Conservation (phyloP, 2,113 vertebrate genomes). For the Dicerorhinus sumatrensis region DNA sequence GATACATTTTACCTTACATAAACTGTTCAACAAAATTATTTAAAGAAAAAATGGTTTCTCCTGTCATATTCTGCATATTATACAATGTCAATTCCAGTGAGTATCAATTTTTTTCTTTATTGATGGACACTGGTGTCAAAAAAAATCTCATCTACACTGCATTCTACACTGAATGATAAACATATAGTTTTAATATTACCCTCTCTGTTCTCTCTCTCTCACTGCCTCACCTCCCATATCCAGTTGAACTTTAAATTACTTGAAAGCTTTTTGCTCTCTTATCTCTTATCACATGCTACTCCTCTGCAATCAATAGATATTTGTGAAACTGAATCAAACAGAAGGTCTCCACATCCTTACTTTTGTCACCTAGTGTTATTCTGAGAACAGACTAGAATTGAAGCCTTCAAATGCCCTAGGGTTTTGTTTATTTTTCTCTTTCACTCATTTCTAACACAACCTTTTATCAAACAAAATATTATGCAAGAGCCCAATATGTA, state of each 20-base stretch:
- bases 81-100: background rate
- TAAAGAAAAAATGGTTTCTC: constrained; percentile 15
- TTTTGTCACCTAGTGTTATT: background rate
- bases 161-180: constrained; percentile 19
- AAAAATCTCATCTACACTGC: background rate
- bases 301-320: constrained; percentile 6
- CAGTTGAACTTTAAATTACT: constrained; percentile 21
- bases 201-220: background rate
- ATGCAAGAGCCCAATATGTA: background rate
- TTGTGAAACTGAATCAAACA: constrained; percentile 32
- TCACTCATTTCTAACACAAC: background rate
- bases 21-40: constrained; percentile 7
- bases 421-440: background rate
- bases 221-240: background rate
- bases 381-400: constrained; percentile 20
- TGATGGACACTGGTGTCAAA: background rate
- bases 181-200: background rate
- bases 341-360: background rate
- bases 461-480: constrained; percentile 41
- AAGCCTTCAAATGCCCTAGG: background rate
- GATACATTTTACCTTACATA: background rate
- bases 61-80: background rate
- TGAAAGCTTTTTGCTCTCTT: constrained; percentile 16
- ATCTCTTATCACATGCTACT: background rate
- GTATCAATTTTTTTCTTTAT: constrained; percentile 19